phyloP scores from a whole-genome alignment of 2,797 vertebrate species.

The Cynopterus sphinx region DNA sequence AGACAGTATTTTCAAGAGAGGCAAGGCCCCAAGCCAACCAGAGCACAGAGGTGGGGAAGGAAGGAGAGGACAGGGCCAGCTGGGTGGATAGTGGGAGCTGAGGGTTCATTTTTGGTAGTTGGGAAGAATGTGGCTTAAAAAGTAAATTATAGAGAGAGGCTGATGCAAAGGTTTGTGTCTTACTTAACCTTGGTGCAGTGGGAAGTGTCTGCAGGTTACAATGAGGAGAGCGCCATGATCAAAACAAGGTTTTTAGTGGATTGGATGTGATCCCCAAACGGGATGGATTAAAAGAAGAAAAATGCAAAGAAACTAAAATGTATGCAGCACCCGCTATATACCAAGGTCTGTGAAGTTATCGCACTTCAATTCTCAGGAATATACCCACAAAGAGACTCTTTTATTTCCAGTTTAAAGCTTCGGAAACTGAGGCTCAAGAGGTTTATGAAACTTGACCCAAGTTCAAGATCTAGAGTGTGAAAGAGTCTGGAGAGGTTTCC shows the following conservation, averaged over 20 bases:
- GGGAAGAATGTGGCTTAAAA: not conserved
- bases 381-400: not conserved
- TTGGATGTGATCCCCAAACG: not conserved
- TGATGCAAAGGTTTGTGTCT: not conserved
- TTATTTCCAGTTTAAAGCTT: conserved; percentile 26
- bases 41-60: not conserved
- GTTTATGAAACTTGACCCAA: not conserved
- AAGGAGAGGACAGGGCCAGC: not conserved
- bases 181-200: not conserved
- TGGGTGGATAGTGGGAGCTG: rapidly evolving
- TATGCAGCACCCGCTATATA: not conserved
- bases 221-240: not conserved
- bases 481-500: not conserved
- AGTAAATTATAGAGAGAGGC: not conserved
- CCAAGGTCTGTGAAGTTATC: not conserved
- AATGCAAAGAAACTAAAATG: not conserved
- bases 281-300: conserved; percentile 15
- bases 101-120: not conserved
- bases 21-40: not conserved
- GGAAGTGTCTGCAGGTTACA: not conserved
- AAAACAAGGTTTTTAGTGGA: conserved; percentile 6
- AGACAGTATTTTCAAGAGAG: not conserved
- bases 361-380: not conserved
- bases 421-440: not conserved
- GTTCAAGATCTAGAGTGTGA: not conserved